These are phyloP conservation scores for Chaetodon trifasciatus DNA, from an alignment of 2,797 vertebrate genomes.

Conservation along the genomic window DNA sequence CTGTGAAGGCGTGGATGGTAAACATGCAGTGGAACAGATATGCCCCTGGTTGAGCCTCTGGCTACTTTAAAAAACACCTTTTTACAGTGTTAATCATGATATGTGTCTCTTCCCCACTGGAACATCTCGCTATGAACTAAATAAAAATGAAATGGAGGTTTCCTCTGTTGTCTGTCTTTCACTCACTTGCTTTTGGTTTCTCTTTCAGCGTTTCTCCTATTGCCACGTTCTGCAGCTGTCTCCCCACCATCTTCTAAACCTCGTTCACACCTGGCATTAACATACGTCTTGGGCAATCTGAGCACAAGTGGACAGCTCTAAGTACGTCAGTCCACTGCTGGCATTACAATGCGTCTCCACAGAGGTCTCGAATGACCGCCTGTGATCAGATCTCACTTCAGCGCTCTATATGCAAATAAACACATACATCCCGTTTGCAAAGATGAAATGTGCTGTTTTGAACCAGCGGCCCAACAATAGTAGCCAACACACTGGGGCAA, in stretches of 20 bases:
- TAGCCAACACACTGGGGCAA: too few species aligned
- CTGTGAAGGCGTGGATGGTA: background rate
- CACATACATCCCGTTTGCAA: too few species aligned
- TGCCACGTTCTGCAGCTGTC: background rate
- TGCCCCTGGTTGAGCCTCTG: background rate
- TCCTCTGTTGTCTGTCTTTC: background rate
- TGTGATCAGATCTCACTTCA: too few species aligned
- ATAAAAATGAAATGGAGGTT: conserved; percentile 21
- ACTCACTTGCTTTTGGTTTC: background rate
- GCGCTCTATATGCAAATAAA: too few species aligned
- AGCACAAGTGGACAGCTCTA: too few species aligned
- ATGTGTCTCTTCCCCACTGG: conserved; percentile 2
- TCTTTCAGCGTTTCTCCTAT: background rate
- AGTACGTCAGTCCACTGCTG: too few species aligned
- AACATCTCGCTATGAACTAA: conserved; percentile 23
- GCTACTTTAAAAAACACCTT: conserved; percentile 1
- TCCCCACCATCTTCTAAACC: background rate
- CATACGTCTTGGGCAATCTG: too few species aligned
- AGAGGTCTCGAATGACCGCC: too few species aligned
- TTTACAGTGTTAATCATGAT: conserved; percentile 7
- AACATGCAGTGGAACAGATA: background rate
- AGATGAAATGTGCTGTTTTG: too few species aligned
- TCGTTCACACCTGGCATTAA: too few species aligned
- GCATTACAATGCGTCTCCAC: too few species aligned
- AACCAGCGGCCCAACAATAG: too few species aligned